Evolutionary conservation across 2,888 invertebrate genomes (phyloP).

Genomic region (Stenodera caucasica): DNA sequence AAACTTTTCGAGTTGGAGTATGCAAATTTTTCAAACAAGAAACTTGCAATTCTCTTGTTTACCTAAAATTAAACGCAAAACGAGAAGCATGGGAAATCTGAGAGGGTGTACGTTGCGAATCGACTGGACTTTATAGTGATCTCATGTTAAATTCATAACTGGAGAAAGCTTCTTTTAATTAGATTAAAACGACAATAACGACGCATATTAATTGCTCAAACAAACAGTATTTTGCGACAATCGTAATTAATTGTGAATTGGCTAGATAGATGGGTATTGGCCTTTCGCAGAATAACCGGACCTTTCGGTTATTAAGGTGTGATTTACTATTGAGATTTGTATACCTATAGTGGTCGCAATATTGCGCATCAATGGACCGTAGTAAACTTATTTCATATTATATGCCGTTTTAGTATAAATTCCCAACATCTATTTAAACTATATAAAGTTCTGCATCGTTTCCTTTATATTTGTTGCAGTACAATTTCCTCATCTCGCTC

Average conservation of each 20-base stretch:
- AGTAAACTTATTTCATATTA: constrained; percentile 9
- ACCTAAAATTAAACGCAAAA: background rate
- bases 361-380: constrained; percentile 4
- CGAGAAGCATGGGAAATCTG: background rate
- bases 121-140: background rate
- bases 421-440: background rate
- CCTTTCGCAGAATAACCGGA: too few relatives aligned
- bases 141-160: constrained; percentile 3
- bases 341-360: background rate
- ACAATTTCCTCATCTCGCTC: constrained; percentile 1
- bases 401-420: background rate
- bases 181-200: background rate
- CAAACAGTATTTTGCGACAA: background rate
- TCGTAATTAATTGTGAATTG: too few relatives aligned
- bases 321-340: background rate
- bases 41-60: background rate
- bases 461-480: constrained; percentile 1
- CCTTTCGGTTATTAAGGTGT: too few relatives aligned
- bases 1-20: background rate
- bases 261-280: too few relatives aligned
- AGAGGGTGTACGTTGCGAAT: background rate
- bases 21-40: constrained; percentile 2
- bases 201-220: background rate
- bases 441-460: constrained; percentile 4
- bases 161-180: background rate